phyloP scores from a whole-genome alignment of 2,797 vertebrate species.

The Mus caroli region DNA sequence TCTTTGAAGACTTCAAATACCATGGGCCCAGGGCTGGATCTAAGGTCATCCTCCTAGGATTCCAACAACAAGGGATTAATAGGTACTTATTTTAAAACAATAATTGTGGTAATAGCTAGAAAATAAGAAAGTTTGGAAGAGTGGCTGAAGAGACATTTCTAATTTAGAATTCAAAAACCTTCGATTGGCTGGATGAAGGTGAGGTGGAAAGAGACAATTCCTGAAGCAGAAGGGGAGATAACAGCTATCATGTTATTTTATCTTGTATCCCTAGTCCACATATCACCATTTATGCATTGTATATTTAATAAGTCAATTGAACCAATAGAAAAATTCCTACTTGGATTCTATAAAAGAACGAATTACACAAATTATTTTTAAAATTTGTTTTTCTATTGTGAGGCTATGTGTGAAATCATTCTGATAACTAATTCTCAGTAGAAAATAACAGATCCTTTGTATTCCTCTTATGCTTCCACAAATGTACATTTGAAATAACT shows the following conservation, averaged over 20 bases:
- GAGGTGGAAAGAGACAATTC: background rate
- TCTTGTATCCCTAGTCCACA: background rate
- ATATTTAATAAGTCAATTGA: constrained; percentile 53
- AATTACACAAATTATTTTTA: constrained; percentile 41
- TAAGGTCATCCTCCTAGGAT: background rate
- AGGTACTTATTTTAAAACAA: background rate
- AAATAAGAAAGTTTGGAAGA: background rate
- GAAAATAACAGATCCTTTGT: constrained; percentile 18
- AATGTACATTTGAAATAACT: background rate
- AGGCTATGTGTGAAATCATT: constrained; percentile 41
- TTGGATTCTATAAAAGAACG: constrained; percentile 22
- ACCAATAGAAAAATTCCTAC: background rate
- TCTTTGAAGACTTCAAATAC: background rate
- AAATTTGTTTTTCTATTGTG: constrained; percentile 52
- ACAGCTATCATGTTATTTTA: background rate
- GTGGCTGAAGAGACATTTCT: background rate
- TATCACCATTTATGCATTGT: background rate
- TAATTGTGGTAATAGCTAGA: background rate
- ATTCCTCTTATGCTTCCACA: background rate
- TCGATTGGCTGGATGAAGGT: background rate
- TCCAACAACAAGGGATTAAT: background rate
- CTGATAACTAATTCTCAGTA: constrained; percentile 1
- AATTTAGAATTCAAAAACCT: background rate
- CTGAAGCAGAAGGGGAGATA: background rate
- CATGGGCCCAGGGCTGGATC: background rate